A percentile compares a stretch with the other conserved stretches of the same genome.
Conservation (phyloP, 2,888 invertebrate genomes). For the Cerceris ruficornis region DNA sequence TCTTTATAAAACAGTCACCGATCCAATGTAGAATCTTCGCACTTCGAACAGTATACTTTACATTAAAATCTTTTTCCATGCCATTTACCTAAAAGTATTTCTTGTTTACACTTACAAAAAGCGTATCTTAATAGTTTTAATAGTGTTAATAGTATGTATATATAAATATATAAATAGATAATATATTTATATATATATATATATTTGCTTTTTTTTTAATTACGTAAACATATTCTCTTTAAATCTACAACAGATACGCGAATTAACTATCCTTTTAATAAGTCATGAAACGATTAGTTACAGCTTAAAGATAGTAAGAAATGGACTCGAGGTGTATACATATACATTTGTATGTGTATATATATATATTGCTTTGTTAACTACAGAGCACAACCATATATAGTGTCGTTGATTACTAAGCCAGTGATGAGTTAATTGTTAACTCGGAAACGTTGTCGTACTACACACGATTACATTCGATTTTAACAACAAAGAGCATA, state of each 20-base stretch:
- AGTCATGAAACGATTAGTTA: constrained; percentile 45
- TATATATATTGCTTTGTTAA: constrained; percentile 49
- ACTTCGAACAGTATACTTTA: constrained; percentile 45
- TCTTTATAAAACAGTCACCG: constrained; percentile 66
- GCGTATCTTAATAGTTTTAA: constrained; percentile 59
- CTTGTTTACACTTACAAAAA: constrained; percentile 57
- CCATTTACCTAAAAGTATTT: constrained; percentile 56
- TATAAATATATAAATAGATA: constrained; percentile 24
- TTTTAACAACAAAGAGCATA: neutral
- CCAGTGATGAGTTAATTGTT: constrained; percentile 50
- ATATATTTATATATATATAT: constrained; percentile 22
- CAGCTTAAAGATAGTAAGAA: constrained; percentile 52
- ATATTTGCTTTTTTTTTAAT: constrained; percentile 19
- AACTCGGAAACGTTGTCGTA: constrained; percentile 21
- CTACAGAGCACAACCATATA: constrained; percentile 64
- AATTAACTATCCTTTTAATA: constrained; percentile 39
- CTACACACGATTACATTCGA: constrained; percentile 10
- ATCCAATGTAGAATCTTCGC: constrained; percentile 49
- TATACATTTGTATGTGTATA: constrained; percentile 23
- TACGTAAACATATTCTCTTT: constrained; percentile 40
- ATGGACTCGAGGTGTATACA: constrained; percentile 28
- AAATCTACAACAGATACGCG: constrained; percentile 48
- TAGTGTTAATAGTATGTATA: constrained; percentile 24
- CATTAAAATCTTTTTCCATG: constrained; percentile 46
- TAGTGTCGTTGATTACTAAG: constrained; percentile 49